Evolutionary conservation across 2,797 vertebrate genomes (phyloP).

Genomic region (Sylvilagus floridanus): DNA sequence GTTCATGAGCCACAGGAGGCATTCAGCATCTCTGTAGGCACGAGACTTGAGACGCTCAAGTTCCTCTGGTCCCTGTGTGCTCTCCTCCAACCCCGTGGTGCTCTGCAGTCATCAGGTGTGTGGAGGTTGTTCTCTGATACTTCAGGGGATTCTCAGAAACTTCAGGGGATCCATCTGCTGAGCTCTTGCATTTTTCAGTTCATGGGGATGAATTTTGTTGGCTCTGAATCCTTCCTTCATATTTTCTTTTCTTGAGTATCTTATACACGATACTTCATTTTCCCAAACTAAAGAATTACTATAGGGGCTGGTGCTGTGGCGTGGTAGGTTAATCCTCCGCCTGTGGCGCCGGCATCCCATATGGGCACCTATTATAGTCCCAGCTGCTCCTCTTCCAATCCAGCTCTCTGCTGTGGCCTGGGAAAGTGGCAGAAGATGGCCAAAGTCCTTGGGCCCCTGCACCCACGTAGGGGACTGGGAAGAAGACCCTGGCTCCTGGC

Average conservation of each 20-base stretch:
- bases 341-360: too few relatives aligned
- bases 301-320: too few relatives aligned
- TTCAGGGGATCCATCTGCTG: background rate
- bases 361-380: too few relatives aligned
- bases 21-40: too few relatives aligned
- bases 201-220: background rate
- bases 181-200: background rate
- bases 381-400: too few relatives aligned
- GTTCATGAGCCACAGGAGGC: background rate
- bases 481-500: too few relatives aligned
- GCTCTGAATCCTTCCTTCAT: background rate
- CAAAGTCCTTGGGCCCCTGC: too few relatives aligned
- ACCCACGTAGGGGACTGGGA: too few relatives aligned
- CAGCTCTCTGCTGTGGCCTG: too few relatives aligned
- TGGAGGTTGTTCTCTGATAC: background rate
- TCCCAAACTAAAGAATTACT: background rate
- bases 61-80: background rate
- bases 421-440: too few relatives aligned
- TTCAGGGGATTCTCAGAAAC: background rate
- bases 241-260: background rate
- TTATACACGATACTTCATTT: background rate
- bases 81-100: background rate
- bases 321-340: too few relatives aligned
- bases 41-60: too few relatives aligned
- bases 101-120: background rate